phyloP scores from a whole-genome alignment of 2,113 vertebrate species.

The Lepisosteus osseus region DNA sequence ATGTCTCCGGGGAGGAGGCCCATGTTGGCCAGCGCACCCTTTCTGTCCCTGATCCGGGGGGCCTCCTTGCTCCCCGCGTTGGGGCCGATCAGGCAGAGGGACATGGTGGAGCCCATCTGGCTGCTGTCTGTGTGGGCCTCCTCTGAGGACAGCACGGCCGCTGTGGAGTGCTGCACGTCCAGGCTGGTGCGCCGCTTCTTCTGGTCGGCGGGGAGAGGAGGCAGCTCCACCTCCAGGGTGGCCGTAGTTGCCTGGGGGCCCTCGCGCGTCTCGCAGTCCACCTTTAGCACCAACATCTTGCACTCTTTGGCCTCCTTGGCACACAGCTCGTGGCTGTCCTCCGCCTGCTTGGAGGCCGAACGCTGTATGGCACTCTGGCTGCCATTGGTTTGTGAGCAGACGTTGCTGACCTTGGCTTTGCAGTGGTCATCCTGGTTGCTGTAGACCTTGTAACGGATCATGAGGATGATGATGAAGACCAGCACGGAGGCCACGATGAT shows the following conservation, averaged over 20 bases:
- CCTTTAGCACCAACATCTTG: conserved; percentile 62
- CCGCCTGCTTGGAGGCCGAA: conserved; percentile 58
- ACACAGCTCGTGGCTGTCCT: conserved; percentile 57
- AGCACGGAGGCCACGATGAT: conserved; percentile 92
- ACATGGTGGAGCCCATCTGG: conserved; percentile 76
- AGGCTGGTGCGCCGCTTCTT: conserved; percentile 51
- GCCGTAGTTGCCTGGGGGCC: conserved; percentile 42
- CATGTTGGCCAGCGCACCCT: conserved; percentile 51
- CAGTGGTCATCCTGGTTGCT: conserved; percentile 61
- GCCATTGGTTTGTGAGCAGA: conserved; percentile 83
- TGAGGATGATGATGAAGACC: conserved; percentile 92
- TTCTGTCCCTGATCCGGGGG: conserved; percentile 64
- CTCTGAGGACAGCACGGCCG: conserved; percentile 57
- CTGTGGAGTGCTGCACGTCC: conserved; percentile 54
- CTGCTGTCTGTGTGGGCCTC: conserved; percentile 75
- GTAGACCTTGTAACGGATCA: conserved; percentile 91
- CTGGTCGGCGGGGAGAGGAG: conserved; percentile 36
- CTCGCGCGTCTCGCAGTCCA: conserved; percentile 46
- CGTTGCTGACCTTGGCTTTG: conserved; percentile 68
- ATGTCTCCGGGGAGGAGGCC: conserved; percentile 70
- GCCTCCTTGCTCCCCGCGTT: conserved; percentile 61
- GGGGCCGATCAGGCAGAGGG: conserved; percentile 80
- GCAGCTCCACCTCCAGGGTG: conserved; percentile 54
- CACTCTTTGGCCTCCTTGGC: conserved; percentile 55
- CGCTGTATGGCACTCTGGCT: conserved; percentile 51